phyloP scores from a whole-genome alignment of 2,797 vertebrate genomes.

The Discoglossus pictus region DNA sequence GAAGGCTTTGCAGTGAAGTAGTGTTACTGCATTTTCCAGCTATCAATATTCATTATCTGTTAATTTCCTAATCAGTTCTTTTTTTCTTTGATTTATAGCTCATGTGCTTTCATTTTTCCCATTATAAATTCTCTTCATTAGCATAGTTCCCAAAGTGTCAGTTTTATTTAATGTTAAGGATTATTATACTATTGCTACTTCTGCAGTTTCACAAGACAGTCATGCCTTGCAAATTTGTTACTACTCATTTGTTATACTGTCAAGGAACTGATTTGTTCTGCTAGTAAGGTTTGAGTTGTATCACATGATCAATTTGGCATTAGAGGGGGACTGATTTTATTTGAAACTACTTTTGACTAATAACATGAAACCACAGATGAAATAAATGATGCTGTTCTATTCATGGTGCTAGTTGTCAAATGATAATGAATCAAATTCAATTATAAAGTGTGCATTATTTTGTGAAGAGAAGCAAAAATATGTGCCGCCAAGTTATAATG shows the following conservation, averaged over 20 bases:
- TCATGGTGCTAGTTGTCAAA: slow-evolving; percentile 62
- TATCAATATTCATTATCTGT: slow-evolving; percentile 49
- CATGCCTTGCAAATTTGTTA: slow-evolving; percentile 49
- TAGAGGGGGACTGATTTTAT: slow-evolving; percentile 69
- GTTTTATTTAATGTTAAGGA: slow-evolving; percentile 48
- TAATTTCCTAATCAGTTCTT: slow-evolving; percentile 44
- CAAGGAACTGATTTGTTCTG: slow-evolving; percentile 68
- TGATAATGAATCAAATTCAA: slow-evolving; percentile 70
- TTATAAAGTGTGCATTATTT: slow-evolving; percentile 43
- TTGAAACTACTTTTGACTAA: slow-evolving; percentile 54
- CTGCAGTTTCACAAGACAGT: slow-evolving; percentile 32
- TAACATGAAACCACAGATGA: slow-evolving; percentile 45
- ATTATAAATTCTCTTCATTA: slow-evolving; percentile 46
- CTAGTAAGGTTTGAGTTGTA: slow-evolving; percentile 66
- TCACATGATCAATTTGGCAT: slow-evolving; percentile 71
- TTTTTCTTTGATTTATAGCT: slow-evolving; percentile 48
- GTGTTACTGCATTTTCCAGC: neutral
- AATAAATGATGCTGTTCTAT: slow-evolving; percentile 68
- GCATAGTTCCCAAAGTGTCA: slow-evolving; percentile 49
- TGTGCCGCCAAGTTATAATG: slow-evolving; percentile 21
- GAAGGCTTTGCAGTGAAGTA: slow-evolving; percentile 8
- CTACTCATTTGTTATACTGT: slow-evolving; percentile 58
- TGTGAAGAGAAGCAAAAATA: slow-evolving; percentile 47
- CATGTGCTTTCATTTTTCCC: slow-evolving; percentile 46
- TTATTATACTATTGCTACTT: slow-evolving; percentile 44